Base-by-base conservation (phyloP, 2,113 vertebrate genomes). In the Peromyscus maniculatus region DNA sequence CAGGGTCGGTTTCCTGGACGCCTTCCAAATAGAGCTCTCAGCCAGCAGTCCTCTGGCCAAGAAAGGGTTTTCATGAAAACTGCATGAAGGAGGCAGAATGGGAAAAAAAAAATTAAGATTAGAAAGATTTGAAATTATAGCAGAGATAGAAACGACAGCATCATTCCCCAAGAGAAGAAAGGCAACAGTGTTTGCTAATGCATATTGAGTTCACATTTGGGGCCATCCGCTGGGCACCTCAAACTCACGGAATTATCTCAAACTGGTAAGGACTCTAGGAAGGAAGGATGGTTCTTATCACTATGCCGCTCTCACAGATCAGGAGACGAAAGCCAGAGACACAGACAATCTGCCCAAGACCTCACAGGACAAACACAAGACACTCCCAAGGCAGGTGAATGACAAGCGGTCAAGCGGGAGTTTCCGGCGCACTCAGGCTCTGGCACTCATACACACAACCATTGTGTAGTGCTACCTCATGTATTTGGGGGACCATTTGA, bases 1-100 rank as follows among this genome's bases (percentile, higher is more conserved):
- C 93, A 80, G 91, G 96, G 95, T 97, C 98, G 97, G 94, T 66
- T 94, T 96, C 64, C 91, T 98, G 98, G 97, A 97, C 66, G 64
- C 80, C 46, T 91, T 97, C 97, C 98, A 98, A 96, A 80, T 24
- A 46, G 39, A 93, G 64, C 83, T 96, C 94, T 98, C 74, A 93
- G 95, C 89, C 96, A 97, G 95, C 89, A 87, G 78, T 90, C 77
- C 67, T 95, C 86, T 91, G 87, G 97, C 97, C 91, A 95, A 97
- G 94, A 91, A 92, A 95, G 82, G 57, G 71, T 93, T 98, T 97
- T 97, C 88, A 97, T 97, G 92, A 97, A 97, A 97, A 91, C 88
- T 95, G 39, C 77, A 93, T 19, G 87, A 78, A 91, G 22, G 78
- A 95, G 33, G 87, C 55, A 91, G 49, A 95, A 93, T 75, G 46